Base-by-base conservation (phyloP, 2,888 invertebrate species). In the Mythimna lalbum region DNA sequence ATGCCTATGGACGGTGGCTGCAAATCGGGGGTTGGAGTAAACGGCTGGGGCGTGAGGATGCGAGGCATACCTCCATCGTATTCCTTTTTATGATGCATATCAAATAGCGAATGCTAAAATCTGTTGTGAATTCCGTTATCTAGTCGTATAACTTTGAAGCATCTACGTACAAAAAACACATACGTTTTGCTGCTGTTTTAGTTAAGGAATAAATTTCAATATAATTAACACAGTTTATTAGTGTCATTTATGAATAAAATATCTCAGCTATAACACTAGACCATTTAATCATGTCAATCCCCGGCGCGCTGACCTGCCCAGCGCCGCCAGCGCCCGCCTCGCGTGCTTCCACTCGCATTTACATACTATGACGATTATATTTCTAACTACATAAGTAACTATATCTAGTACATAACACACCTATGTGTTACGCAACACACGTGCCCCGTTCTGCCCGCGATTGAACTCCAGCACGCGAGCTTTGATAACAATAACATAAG, bases 261-360 rank as follows among this genome's bases (percentile, higher is more conserved):
- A 52, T n/a, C 17, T 60, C 36, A 31, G 7, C 19, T 17, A 36
- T 59, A 21, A 57, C 19, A 36, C 10, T 27, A 36, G 49, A 47
- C 49, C 55, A 63, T 21, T 33, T 31, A 52, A 56, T 53, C 21
- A 19, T 39, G 4, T 1, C 23, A 27, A 52, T 60, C 47, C 39
- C 14, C 49, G 39, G 77, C 64, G 71, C 73, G 77, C 39, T 68
- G 77, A 76, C 73, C 76, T n/a, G 2, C 12, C 55, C n/a, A 4
- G 47, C 14, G 1, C 14, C 56, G 10, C 55, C n/a, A 4, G 47
- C 14, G 1, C 14, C 56, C 21, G 1, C 52, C 43, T 67, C 47
- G 67, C 76, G 76, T 76, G 73, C 53, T 60, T 14, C n/a, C n/a
- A 14, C 59, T 47, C 36, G 19, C 56, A 61, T 76, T 67, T 69